Evolutionary conservation across 92 coral and sea anemone genomes (phyloP).

Genomic region (Montipora capitata): DNA sequence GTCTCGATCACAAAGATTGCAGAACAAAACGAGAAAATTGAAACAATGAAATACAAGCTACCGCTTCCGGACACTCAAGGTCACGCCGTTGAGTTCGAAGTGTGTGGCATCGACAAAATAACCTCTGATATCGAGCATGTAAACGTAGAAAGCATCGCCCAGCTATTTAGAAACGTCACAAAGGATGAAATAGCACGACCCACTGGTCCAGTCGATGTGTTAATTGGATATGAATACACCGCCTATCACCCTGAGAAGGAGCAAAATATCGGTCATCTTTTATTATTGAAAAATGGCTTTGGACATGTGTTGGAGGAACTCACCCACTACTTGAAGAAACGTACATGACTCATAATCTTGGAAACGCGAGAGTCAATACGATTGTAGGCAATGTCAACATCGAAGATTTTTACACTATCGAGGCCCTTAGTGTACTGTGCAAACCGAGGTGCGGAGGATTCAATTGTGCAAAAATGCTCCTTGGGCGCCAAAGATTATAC

Average conservation of each 20-base stretch:
- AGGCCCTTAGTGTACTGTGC: no score
- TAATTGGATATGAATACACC: slow-evolving; percentile 84
- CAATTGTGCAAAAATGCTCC: slow-evolving; percentile 28
- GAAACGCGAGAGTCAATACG: slow-evolving; percentile 43
- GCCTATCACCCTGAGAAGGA: slow-evolving; percentile 74
- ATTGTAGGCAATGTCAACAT: slow-evolving; percentile 30
- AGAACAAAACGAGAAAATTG: slow-evolving; percentile 60
- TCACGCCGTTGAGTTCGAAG: slow-evolving; percentile 50
- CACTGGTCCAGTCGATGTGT: slow-evolving; percentile 71
- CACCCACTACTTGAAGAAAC: slow-evolving; percentile 39
- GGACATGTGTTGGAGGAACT: slow-evolving; percentile 67
- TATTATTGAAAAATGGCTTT: slow-evolving; percentile 69
- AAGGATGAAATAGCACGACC: slow-evolving; percentile 73
- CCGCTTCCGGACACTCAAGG: slow-evolving; percentile 71
- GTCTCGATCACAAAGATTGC: slow-evolving; percentile 71
- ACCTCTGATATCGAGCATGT: slow-evolving; percentile 70
- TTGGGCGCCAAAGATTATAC: slow-evolving; percentile 24
- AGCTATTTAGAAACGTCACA: slow-evolving; percentile 57
- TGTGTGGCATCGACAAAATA: slow-evolving; percentile 61
- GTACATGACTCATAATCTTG: slow-evolving; percentile 14
- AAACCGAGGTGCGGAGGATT: no score
- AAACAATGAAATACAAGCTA: slow-evolving; percentile 56
- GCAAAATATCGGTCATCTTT: slow-evolving; percentile 64
- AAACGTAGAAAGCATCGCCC: slow-evolving; percentile 48
- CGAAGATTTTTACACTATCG: slow-evolving; percentile 39